Percentiles rank a stretch among this genome's conserved stretches.
These are phyloP conservation scores for Isichthys henryi DNA, from an alignment of 2,113 vertebrate species.

Conservation along the genomic window DNA sequence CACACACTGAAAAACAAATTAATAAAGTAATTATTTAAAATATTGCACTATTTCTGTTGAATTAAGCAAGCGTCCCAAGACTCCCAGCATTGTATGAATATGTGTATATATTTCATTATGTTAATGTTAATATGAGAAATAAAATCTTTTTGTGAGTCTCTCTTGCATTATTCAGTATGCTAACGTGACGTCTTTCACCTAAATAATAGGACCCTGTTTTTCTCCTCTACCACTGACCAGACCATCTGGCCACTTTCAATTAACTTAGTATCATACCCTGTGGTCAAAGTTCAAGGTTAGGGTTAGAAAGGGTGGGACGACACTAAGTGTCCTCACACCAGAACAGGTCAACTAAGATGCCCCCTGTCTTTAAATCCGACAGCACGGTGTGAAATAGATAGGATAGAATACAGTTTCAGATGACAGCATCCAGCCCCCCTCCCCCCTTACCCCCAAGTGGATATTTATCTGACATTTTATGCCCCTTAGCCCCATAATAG, in stretches of 20 bases:
- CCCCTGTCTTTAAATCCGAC: slow-evolving; percentile 11
- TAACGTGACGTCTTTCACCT: background rate
- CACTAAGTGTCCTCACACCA: background rate
- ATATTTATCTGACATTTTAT: slow-evolving; percentile 13
- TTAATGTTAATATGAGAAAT: background rate
- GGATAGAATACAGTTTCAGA: slow-evolving; percentile 18
- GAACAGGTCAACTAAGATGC: slow-evolving; percentile 8
- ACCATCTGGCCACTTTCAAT: slow-evolving; percentile 9
- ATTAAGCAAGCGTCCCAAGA: background rate
- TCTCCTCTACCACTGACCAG: background rate
- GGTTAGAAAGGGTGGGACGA: background rate
- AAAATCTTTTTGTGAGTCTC: background rate
- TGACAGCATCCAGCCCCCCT: background rate
- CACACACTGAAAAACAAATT: background rate
- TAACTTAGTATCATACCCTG: slow-evolving; percentile 7
- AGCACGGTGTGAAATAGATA: slow-evolving; percentile 17
- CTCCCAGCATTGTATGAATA: background rate
- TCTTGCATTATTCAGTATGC: background rate
- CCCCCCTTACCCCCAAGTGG: background rate
- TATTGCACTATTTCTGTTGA: background rate
- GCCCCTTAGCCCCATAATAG: slow-evolving; percentile 18
- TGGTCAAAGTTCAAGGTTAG: slow-evolving; percentile 7
- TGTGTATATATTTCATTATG: background rate
- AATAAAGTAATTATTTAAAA: background rate
- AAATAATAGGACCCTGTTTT: background rate